Percentiles rank a stretch among this genome's conserved stretches.
Conservation (phyloP, 2,888 invertebrate species). For the Brachypalpus laphriformis region DNA sequence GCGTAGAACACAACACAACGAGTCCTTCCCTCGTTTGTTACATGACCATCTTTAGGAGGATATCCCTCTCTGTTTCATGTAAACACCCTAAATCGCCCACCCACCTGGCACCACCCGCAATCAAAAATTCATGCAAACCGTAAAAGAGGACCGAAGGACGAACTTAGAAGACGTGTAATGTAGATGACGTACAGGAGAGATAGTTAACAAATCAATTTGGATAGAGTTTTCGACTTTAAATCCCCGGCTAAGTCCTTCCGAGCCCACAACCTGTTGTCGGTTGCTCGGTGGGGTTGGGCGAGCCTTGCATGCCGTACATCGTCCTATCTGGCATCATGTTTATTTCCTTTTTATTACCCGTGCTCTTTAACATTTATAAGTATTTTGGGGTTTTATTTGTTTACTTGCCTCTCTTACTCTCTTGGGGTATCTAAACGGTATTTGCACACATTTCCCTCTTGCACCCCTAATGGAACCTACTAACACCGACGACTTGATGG, state of each 20-base stretch:
- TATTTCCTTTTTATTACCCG: conserved; percentile 51
- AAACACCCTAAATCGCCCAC: background rate
- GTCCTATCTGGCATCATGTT: conserved; percentile 42
- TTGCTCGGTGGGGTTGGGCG: background rate
- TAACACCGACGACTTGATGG: conserved; percentile 15
- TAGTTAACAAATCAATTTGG: conserved; percentile 73
- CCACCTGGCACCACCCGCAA: conserved; percentile 27
- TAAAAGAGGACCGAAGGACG: conserved; percentile 61
- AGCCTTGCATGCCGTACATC: conserved; percentile 16
- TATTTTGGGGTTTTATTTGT: conserved; percentile 58
- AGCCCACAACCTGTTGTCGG: conserved; percentile 65
- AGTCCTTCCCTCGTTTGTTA: conserved; percentile 34
- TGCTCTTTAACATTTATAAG: conserved; percentile 70
- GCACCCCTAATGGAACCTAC: conserved; percentile 7
- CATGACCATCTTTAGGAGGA: conserved; percentile 52
- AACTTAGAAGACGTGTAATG: conserved; percentile 41
- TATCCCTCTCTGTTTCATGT: conserved; percentile 21
- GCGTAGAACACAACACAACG: background rate
- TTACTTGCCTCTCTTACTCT: conserved; percentile 3
- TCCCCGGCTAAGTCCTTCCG: conserved; percentile 21
- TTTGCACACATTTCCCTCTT: conserved; percentile 30
- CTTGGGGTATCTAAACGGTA: conserved; percentile 38
- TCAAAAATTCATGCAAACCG: conserved; percentile 74
- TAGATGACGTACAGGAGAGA: conserved; percentile 54
- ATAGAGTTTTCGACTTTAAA: conserved; percentile 63